These are phyloP conservation scores for Standfussiana lucernea DNA, from an alignment of 2,888 invertebrate species.

Conservation along the genomic window DNA sequence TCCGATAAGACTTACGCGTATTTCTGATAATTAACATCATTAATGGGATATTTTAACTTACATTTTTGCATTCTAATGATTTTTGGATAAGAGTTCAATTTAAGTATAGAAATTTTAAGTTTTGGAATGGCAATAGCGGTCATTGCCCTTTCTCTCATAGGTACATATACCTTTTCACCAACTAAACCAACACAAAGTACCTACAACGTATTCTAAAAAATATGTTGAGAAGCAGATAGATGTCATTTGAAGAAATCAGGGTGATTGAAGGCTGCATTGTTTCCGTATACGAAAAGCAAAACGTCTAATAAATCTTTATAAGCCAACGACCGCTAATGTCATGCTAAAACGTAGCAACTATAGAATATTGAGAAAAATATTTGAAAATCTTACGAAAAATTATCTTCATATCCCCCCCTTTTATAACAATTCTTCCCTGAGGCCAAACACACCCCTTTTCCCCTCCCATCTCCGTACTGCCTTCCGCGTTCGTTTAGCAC, in stretches of 20 bases:
- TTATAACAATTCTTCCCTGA: conserved; percentile 6
- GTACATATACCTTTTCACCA: not conserved
- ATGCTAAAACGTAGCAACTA: not conserved
- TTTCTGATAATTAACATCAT: conserved; percentile 14
- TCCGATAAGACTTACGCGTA: conserved; percentile 16
- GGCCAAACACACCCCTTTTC: not conserved
- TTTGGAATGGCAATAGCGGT: not conserved
- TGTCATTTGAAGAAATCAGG: not conserved
- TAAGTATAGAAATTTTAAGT: not conserved
- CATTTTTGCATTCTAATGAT: not conserved
- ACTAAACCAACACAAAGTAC: not conserved
- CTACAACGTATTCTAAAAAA: not conserved
- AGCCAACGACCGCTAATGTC: not conserved
- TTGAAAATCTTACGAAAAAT: not conserved
- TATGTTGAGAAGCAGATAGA: not conserved
- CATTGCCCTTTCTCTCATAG: not conserved
- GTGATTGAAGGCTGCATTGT: not conserved
- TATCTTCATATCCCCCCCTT: not conserved
- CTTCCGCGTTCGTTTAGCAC: conserved; percentile 72
- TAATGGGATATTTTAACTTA: conserved; percentile 13
- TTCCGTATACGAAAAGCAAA: not conserved
- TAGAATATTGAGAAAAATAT: not conserved
- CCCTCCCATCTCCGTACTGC: conserved; percentile 12
- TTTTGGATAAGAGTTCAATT: not conserved
- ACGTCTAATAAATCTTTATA: not conserved